Evolutionary conservation across 2,797 vertebrate species (phyloP).

Genomic region (Malacoctenus gilli): DNA sequence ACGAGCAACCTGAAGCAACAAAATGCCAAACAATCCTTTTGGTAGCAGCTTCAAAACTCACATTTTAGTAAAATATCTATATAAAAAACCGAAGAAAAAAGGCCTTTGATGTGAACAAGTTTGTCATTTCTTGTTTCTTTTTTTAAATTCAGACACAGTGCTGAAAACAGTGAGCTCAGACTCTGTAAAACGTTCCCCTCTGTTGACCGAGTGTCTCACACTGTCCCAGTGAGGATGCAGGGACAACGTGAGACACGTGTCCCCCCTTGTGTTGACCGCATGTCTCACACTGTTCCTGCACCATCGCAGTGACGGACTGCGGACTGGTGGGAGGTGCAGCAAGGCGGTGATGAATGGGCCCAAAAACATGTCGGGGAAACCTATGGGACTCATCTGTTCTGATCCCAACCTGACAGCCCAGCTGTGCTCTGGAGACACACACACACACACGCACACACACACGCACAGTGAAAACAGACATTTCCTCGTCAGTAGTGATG

Average conservation of each 20-base stretch:
- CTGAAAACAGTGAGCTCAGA: constrained; percentile 16
- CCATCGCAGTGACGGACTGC: constrained; percentile 1
- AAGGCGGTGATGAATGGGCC: constrained; percentile 30
- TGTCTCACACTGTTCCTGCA: constrained; percentile 3
- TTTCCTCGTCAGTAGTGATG: constrained; percentile 41
- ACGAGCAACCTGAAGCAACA: too few relatives aligned
- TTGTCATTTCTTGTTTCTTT: not conserved
- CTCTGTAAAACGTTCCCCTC: constrained; percentile 34
- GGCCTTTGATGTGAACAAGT: too few relatives aligned
- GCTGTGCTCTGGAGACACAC: constrained; percentile 37
- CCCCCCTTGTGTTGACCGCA: too few relatives aligned
- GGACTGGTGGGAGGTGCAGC: constrained; percentile 19
- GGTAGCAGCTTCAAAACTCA: too few relatives aligned
- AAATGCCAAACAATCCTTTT: too few relatives aligned
- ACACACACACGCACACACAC: constrained; percentile 2
- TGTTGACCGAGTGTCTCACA: constrained; percentile 15
- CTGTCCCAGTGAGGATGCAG: too few relatives aligned
- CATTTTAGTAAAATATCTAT: too few relatives aligned
- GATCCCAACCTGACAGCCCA: constrained; percentile 25
- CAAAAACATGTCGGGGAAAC: constrained; percentile 40
- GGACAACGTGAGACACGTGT: too few relatives aligned
- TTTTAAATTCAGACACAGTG: not conserved
- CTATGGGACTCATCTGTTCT: constrained; percentile 45
- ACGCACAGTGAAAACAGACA: constrained; percentile 8
- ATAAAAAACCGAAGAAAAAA: too few relatives aligned